phyloP scores from a whole-genome alignment of 2,113 vertebrate genomes.

The Hyla sarda region DNA sequence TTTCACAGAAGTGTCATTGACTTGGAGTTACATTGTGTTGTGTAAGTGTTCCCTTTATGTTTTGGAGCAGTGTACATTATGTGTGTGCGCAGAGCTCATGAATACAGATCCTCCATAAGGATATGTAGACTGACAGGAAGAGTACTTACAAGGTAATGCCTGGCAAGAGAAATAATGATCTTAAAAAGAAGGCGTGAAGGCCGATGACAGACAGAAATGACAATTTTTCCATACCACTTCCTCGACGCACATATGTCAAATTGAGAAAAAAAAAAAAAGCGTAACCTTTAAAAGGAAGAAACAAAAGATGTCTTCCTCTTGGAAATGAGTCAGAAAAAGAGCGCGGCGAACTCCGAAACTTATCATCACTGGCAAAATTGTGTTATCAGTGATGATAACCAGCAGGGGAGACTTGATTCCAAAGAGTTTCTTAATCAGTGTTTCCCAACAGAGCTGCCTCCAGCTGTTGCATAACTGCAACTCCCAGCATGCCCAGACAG shows the following conservation, averaged over 20 bases:
- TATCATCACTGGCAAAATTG: not conserved
- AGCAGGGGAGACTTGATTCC: too few species aligned
- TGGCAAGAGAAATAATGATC: not conserved
- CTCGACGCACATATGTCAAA: not conserved
- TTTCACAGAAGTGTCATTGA: too few species aligned
- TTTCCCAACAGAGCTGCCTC: too few species aligned
- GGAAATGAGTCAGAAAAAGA: not conserved
- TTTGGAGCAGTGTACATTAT: too few species aligned
- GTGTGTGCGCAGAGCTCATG: not conserved
- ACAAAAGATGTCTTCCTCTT: not conserved
- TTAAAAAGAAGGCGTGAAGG: not conserved
- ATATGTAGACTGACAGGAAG: constrained; percentile 7
- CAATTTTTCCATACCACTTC: constrained; percentile 7
- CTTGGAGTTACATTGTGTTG: too few species aligned
- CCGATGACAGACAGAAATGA: constrained; percentile 11
- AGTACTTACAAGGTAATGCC: not conserved
- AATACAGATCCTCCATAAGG: not conserved
- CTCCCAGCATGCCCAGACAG: too few species aligned
- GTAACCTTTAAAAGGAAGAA: constrained; percentile 9
- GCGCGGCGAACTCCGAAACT: not conserved
- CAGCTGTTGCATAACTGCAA: too few species aligned
- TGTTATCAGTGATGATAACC: not conserved
- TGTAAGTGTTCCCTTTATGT: too few species aligned
- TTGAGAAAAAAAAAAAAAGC: not conserved
- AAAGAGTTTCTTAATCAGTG: too few species aligned